These are phyloP conservation scores for Drosophila falleni DNA, from an alignment of 2,888 invertebrate genomes.

Conservation along the genomic window DNA sequence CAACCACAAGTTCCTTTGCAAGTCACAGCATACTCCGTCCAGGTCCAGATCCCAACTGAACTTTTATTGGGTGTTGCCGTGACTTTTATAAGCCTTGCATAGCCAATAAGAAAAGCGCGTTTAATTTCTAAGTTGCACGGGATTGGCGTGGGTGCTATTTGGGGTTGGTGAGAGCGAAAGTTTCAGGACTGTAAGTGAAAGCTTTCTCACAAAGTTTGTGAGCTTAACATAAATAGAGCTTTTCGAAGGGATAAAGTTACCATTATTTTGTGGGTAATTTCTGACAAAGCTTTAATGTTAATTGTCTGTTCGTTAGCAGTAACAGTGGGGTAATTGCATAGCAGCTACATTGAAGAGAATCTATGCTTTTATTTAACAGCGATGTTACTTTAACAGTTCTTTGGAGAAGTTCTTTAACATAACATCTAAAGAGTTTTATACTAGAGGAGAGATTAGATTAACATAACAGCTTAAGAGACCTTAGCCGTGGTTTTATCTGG, in stretches of 20 bases:
- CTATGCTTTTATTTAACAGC: slow-evolving; percentile 1
- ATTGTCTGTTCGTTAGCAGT: slow-evolving; percentile 2
- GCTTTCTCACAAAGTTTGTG: slow-evolving; percentile 45
- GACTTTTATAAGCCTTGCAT: slow-evolving; percentile 62
- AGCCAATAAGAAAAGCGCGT: slow-evolving; percentile 62
- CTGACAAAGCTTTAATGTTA: neutral
- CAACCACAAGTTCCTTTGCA: neutral
- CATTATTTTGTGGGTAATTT: slow-evolving; percentile 51
- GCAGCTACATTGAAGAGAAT: slow-evolving; percentile 2
- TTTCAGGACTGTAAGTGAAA: slow-evolving; percentile 31
- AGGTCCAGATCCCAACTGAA: slow-evolving; percentile 54
- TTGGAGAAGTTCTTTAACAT: neutral
- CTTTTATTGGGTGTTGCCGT: slow-evolving; percentile 64
- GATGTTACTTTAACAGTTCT: slow-evolving; percentile 1
- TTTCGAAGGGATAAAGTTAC: slow-evolving; percentile 52
- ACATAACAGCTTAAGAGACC: slow-evolving; percentile 4
- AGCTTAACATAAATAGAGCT: slow-evolving; percentile 33
- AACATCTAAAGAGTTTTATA: neutral
- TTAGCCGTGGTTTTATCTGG: neutral
- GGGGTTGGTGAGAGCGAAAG: slow-evolving; percentile 43
- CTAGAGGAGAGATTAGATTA: neutral
- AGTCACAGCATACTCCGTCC: slow-evolving; percentile 27
- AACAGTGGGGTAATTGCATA: slow-evolving; percentile 29
- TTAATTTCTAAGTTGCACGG: slow-evolving; percentile 38
- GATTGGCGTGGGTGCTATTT: slow-evolving; percentile 43